Base-by-base conservation (phyloP, 2,113 vertebrate species). In the Gavia stellata region DNA sequence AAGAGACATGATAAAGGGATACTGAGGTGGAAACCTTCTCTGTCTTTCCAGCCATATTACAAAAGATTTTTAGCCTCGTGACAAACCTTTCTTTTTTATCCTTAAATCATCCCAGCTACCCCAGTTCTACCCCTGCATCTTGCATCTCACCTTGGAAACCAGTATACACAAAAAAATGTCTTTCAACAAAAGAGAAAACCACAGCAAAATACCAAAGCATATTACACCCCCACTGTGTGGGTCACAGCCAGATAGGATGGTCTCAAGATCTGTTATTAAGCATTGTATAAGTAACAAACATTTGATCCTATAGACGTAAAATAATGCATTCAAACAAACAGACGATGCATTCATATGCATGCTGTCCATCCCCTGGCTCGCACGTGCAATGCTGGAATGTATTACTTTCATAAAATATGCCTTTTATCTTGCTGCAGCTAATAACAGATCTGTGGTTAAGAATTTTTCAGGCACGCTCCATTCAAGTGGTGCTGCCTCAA, bases 341-440 rank as follows among this genome's bases (percentile, higher is more conserved):
- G 55, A 40, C 31, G n/a, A 21, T 29, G 52, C 9, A 2, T n/a
- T 91, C 56, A 17, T 18, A 50, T 2, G 2, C 12, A 14, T 50
- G 25, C 36, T 88, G 31, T 52, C 50, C 34, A 5, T 29, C 92
- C 56, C 66, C 67, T 49, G 36, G 45, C 49, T 92, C 2, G 4
- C 91, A 84, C 0, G 0, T 53, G 56, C 44, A 63, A n/a, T 0
- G 1, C 42, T 42, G 50, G 85, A 92, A 94, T 91, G 36, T 44
- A 29, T 63, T 86, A 44, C 73, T 91, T 89, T 7, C 73, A 62
- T 47, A 42, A 94, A 94, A 84, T 18, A 75, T 11, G 62, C 58
- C 61, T 89, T 96, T 94, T 71, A 87, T 89, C 91, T 94, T 34
- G 8, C 90, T 94, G 86, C 66, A 94, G 83, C 70, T 66, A 81